Percentiles rank a stretch among this genome's conserved stretches.
Conservation (phyloP, 2,888 invertebrate genomes). For the Drosophila atripex region DNA sequence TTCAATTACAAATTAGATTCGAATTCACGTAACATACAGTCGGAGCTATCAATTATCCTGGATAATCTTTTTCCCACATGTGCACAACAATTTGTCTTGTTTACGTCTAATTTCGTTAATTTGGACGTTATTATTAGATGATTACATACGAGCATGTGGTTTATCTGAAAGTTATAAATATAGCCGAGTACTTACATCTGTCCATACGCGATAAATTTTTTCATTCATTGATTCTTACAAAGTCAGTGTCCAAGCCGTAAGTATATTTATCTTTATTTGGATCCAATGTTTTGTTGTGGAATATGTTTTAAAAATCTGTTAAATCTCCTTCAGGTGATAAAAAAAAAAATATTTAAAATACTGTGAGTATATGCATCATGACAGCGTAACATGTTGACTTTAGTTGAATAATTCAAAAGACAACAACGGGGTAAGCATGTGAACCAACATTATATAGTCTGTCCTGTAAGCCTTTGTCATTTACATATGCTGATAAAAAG, state of each 20-base stretch:
- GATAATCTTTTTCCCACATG: not conserved
- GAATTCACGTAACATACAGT: not conserved
- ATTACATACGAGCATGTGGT: not conserved
- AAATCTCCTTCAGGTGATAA: no score
- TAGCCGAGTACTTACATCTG: not conserved
- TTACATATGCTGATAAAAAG: not conserved
- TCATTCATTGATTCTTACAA: no score
- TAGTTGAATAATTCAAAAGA: conserved; percentile 5
- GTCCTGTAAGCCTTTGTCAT: not conserved
- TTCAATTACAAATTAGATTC: not conserved
- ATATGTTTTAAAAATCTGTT: no score
- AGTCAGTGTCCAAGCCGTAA: no score
- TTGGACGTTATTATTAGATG: not conserved
- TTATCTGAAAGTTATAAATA: not conserved
- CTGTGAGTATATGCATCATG: no score
- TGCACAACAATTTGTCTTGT: not conserved
- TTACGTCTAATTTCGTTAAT: not conserved
- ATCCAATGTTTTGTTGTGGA: no score
- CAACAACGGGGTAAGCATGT: not conserved
- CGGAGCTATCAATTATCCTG: not conserved
- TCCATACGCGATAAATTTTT: not conserved
- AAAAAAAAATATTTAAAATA: no score
- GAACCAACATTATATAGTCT: not conserved
- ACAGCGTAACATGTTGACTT: no score
- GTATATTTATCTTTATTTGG: no score